phyloP scores from a whole-genome alignment of 1,140 invertebrate genomes.

The Nasonia giraulti region DNA sequence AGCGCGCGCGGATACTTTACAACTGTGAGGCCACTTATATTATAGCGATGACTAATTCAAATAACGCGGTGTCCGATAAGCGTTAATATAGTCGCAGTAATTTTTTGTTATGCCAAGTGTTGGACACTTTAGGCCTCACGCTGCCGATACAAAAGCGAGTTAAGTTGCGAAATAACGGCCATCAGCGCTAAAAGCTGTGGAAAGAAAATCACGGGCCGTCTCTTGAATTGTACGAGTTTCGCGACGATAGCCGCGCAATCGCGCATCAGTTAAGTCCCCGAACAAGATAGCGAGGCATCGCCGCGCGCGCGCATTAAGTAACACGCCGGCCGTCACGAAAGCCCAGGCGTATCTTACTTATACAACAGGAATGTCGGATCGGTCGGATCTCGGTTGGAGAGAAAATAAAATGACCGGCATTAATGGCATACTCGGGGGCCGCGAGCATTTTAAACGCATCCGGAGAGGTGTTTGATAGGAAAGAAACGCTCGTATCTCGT shows the following conservation, averaged over 20 bases:
- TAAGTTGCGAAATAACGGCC: not conserved
- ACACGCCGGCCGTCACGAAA: not conserved
- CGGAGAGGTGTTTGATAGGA: slow-evolving; percentile 7
- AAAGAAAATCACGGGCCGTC: not conserved
- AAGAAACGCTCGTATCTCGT: slow-evolving; percentile 7
- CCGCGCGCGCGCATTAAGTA: not conserved
- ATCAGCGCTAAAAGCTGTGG: not conserved
- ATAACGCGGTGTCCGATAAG: not conserved
- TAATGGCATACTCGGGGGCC: not conserved
- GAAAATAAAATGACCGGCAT: not conserved
- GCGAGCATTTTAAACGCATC: slow-evolving; percentile 29
- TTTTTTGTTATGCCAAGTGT: too few relatives aligned
- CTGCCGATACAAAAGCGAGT: not conserved
- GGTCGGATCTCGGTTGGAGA: not conserved
- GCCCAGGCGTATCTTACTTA: not conserved
- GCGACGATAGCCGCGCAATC: not conserved
- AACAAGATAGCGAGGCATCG: not conserved
- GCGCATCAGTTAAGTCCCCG: not conserved
- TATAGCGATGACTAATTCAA: not conserved
- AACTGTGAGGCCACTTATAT: too few relatives aligned
- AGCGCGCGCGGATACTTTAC: too few relatives aligned
- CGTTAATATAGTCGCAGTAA: too few relatives aligned
- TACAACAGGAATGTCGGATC: slow-evolving; percentile 5
- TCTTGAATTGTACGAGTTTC: too few relatives aligned
- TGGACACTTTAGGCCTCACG: not conserved